Base-by-base conservation (phyloP, 92 coral and sea anemone genomes). In the Metridium senile region DNA sequence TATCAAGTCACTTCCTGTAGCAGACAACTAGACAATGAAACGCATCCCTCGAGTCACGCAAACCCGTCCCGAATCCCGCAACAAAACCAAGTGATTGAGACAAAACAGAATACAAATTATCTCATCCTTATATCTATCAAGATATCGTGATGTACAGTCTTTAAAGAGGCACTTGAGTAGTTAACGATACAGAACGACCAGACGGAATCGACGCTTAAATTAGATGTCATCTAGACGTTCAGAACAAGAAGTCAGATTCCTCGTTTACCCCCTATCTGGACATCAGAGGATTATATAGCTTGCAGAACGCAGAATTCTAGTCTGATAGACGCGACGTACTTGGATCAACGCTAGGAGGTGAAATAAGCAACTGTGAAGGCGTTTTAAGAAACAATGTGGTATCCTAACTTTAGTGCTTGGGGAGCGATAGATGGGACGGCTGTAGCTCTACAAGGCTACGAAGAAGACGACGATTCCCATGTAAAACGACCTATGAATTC, bases 401-500 rank as follows among this genome's bases (percentile, higher is more conserved):
- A 79, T 45, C 80, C 74, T 32, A 88, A 75, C 28, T 57, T 69
- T 63, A 54, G 79, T 62, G 31, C 78, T 68, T 84, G 93, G 89
- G 83, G 82, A 54, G 83, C 82, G 4, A 84, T 79, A 83, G 81
- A 76, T 26, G 87, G 84, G 80, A 49, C 86, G 22, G 74, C 86
- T 59, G 70, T 77, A 46, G 75, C 72, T 30, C 92, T 80, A 57
- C 88, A 86, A 30, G 82, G 80, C 73, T 88, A 82, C 70, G 82
- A 85, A 4, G 97, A 96, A 18, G 98, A 94, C 21, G 97, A 91
- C 17, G 99, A 96, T 68, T 74, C 93, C 2, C 99, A 96, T 66
- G 99, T 96, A 16, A 96, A 96, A 69, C 79, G 99, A 53, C 99
- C 99, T 0, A 96, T 96, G 99, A 96, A 96, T 78, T 93, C 98